A percentile compares a stretch with the other conserved stretches of the same genome.
Evolutionary conservation across 2,797 vertebrate species (phyloP).

Genomic region (Remorina albescens): DNA sequence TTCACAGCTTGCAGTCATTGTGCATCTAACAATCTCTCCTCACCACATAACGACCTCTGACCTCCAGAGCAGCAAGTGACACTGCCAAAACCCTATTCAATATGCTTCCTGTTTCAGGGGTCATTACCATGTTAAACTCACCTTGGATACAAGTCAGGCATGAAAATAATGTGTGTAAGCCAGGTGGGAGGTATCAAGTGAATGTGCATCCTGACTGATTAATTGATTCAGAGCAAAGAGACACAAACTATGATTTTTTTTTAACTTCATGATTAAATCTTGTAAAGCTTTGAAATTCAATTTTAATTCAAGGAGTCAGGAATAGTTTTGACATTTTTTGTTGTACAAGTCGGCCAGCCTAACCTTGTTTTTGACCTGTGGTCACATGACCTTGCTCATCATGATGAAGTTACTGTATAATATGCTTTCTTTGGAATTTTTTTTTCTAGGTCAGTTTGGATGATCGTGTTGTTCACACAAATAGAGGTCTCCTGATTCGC

Average conservation of each 20-base stretch:
- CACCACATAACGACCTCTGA: conserved; percentile 48
- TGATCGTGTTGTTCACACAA: conserved; percentile 91
- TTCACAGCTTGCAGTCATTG: conserved; percentile 33
- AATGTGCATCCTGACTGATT: neutral
- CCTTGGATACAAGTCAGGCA: conserved; percentile 55
- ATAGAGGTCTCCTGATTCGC: conserved; percentile 93
- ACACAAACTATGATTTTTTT: neutral
- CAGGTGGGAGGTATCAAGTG: neutral
- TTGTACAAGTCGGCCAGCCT: neutral
- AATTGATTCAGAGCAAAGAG: neutral
- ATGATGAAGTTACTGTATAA: conserved; percentile 4
- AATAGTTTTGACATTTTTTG: neutral
- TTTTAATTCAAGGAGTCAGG: neutral
- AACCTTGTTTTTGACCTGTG: neutral
- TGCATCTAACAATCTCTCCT: conserved; percentile 43
- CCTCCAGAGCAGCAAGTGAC: conserved; percentile 24
- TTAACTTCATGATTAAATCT: too few relatives aligned
- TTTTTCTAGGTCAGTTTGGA: conserved; percentile 88
- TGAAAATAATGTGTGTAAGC: conserved; percentile 42
- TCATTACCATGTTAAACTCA: conserved; percentile 68
- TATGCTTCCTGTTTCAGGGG: conserved; percentile 70
- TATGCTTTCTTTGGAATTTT: neutral
- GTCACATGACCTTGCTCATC: conserved; percentile 4
- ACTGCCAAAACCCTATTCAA: conserved; percentile 53
- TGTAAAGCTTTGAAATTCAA: neutral